phyloP scores from a whole-genome alignment of 1,140 invertebrate genomes.

The Zaprionus vittiger region DNA sequence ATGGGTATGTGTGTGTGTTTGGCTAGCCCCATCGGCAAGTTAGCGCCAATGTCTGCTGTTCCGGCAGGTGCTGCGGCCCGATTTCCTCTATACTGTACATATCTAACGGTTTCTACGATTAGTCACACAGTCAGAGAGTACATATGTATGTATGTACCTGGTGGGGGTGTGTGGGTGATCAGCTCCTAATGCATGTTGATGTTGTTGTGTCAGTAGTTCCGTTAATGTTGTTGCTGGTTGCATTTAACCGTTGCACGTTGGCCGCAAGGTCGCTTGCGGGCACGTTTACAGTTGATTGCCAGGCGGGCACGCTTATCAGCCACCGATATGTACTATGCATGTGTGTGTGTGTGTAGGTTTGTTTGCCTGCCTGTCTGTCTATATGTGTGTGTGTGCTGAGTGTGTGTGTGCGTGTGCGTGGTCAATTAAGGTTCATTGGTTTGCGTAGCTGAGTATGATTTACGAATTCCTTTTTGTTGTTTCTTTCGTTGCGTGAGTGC shows the following conservation, averaged over 20 bases:
- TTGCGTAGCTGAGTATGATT: conserved; percentile 14
- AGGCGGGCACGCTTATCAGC: conserved; percentile 42
- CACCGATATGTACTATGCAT: neutral
- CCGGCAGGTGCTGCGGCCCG: conserved; percentile 38
- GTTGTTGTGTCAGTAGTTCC: neutral
- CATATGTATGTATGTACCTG: neutral
- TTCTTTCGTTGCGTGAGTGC: conserved; percentile 1
- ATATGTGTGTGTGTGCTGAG: neutral
- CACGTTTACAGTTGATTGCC: conserved; percentile 44
- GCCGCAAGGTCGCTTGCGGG: conserved; percentile 36
- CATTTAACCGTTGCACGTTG: conserved; percentile 42
- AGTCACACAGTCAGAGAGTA: conserved; percentile 31
- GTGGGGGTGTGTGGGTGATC: neutral
- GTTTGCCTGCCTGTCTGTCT: neutral
- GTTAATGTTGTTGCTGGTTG: conserved; percentile 14
- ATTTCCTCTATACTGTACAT: conserved; percentile 23
- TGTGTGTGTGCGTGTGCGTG: neutral
- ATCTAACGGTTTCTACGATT: conserved; percentile 40
- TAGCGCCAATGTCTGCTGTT: conserved; percentile 42
- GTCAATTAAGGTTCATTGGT: conserved; percentile 35
- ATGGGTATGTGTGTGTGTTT: conserved; percentile 12
- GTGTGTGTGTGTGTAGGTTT: neutral
- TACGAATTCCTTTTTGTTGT: neutral
- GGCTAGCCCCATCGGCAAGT: conserved; percentile 36
- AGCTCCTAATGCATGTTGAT: neutral